These are phyloP conservation scores for Hylomyscus alleni DNA, from an alignment of 2,797 vertebrate species.

Conservation along the genomic window DNA sequence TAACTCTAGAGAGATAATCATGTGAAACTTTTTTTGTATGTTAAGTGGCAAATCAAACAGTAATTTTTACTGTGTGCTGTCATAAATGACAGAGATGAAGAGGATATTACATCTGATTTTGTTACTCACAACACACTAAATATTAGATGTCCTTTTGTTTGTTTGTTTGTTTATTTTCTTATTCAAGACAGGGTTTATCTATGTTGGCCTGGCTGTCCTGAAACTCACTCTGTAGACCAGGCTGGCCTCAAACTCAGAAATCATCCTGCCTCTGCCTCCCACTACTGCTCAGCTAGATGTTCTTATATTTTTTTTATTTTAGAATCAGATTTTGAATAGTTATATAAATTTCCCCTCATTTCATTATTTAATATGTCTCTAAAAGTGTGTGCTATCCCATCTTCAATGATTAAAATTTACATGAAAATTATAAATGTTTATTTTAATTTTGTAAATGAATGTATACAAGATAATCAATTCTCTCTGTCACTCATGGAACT, in stretches of 20 bases:
- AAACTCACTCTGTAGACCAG: no score
- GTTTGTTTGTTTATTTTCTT: no score
- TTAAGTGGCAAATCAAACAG: slow-evolving; percentile 7
- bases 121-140: neutral
- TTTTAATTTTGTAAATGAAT: neutral
- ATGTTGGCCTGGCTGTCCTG: no score
- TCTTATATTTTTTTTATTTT: neutral
- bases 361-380: neutral
- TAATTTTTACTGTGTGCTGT: neutral
- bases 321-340: neutral
- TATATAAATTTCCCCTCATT: neutral
- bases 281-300: neutral
- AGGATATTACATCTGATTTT: neutral
- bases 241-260: no score
- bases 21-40: neutral
- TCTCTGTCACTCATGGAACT: neutral
- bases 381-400: neutral
- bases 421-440: neutral
- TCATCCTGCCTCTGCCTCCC: no score
- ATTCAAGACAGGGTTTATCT: no score
- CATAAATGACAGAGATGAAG: neutral
- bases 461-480: neutral
- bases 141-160: neutral
- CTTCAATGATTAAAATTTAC: neutral
- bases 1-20: neutral